Conservation (phyloP, 64 coral and sea anemone species). For the Porites australiensis region DNA sequence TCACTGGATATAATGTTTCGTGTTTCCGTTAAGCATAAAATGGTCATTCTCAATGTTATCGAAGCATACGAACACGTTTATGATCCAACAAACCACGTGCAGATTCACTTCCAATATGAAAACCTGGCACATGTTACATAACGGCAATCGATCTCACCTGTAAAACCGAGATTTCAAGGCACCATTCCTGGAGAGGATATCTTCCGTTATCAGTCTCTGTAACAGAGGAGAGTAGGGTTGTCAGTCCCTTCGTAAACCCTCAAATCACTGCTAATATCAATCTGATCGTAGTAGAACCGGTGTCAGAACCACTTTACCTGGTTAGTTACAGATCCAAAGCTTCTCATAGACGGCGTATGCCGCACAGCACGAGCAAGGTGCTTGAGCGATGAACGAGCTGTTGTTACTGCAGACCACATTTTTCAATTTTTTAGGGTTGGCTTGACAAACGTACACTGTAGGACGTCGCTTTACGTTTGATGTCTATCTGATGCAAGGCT, state of each 20-base stretch:
- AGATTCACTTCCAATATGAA: not conserved
- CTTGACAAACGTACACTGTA: not conserved
- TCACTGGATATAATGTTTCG: too few species aligned
- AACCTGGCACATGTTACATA: not conserved
- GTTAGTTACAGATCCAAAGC: slow-evolving; percentile 15
- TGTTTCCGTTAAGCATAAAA: too few species aligned
- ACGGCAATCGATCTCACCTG: slow-evolving; percentile 22
- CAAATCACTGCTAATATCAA: not conserved
- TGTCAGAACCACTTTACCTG: not conserved
- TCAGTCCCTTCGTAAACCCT: not conserved
- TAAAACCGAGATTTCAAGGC: slow-evolving; percentile 27
- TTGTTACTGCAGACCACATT: slow-evolving; percentile 49
- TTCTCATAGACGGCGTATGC: not conserved
- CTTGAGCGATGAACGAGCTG: slow-evolving; percentile 44
- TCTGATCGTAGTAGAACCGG: not conserved
- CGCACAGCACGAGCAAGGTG: slow-evolving; percentile 22
- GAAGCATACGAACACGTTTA: not conserved
- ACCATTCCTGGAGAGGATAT: slow-evolving; percentile 19
- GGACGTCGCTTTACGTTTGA: not conserved
- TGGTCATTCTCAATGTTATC: too few species aligned
- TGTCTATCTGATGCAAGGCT: slow-evolving; percentile 34
- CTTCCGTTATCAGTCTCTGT: slow-evolving; percentile 38
- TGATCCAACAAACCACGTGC: slow-evolving; percentile 20
- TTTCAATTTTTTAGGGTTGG: not conserved
- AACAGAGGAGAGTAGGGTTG: not conserved